Evolutionary conservation across 2,888 invertebrate species (phyloP).

Genomic region (Oegoconia quadripuncta): DNA sequence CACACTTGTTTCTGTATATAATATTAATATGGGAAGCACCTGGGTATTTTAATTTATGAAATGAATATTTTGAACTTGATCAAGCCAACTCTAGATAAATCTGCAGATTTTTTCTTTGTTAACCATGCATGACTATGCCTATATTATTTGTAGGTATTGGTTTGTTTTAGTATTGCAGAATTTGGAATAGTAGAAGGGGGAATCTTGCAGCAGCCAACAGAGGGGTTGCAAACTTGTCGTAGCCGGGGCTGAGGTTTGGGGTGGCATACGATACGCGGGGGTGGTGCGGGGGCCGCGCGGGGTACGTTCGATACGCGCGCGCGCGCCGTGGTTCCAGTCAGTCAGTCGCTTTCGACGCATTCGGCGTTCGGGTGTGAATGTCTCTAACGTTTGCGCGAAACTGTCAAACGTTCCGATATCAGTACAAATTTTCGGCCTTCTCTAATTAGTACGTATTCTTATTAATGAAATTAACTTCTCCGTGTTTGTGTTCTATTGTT

Average conservation of each 20-base stretch:
- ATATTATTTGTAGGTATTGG: no score
- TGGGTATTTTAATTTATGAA: no score
- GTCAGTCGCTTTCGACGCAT: constrained; percentile 67
- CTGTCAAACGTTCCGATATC: constrained; percentile 66
- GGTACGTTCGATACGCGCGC: constrained; percentile 74
- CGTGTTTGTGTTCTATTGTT: no score
- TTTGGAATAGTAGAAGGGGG: constrained; percentile 23
- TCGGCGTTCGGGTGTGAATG: constrained; percentile 39
- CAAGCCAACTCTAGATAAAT: no score
- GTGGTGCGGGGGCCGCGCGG: constrained; percentile 53
- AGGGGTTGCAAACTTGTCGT: constrained; percentile 27
- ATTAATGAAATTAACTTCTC: no score
- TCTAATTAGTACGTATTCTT: constrained; percentile 64
- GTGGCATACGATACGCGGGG: constrained; percentile 44
- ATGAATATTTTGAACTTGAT: no score
- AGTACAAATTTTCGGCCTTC: constrained; percentile 47
- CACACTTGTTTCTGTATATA: no score
- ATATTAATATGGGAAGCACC: no score
- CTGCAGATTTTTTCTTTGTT: no score
- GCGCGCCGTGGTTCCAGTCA: constrained; percentile 43
- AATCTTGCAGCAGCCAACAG: constrained; percentile 29
- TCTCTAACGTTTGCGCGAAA: constrained; percentile 40
- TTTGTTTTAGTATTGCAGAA: no score
- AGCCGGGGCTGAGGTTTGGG: constrained; percentile 42
- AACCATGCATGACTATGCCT: no score